Conservation (phyloP, 2,888 invertebrate species). For the Chrysolina americana region DNA sequence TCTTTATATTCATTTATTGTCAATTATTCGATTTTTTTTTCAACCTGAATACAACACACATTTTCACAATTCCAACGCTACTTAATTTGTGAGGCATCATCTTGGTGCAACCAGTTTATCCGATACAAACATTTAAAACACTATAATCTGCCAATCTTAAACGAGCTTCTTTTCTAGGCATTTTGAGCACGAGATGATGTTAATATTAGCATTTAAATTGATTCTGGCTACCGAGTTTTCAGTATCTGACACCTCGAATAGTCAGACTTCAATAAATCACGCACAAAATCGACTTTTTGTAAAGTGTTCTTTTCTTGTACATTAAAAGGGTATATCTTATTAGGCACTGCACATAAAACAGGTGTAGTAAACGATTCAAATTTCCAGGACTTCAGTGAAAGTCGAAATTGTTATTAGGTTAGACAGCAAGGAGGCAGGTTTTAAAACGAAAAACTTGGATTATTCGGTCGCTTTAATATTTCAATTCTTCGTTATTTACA, state of each 20-base stretch:
- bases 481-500: no score
- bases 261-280: conserved; percentile 47
- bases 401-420: no score
- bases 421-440: no score
- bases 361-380: conserved; percentile 19
- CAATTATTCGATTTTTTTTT: not conserved
- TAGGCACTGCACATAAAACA: conserved; percentile 1
- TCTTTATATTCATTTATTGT: no score
- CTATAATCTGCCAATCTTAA: conserved; percentile 46
- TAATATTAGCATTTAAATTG: conserved; percentile 53
- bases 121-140: conserved; percentile 42
- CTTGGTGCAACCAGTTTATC: conserved; percentile 29
- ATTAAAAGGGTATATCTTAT: conserved; percentile 6
- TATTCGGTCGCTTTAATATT: no score
- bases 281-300: conserved; percentile 36
- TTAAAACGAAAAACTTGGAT: no score
- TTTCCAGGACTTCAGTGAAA: conserved; percentile 26
- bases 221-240: conserved; percentile 51
- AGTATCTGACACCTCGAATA: conserved; percentile 42
- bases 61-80: not conserved
- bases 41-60: not conserved
- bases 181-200: conserved; percentile 44
- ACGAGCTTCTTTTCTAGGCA: conserved; percentile 44
- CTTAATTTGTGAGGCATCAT: not conserved
- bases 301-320: conserved; percentile 7